Percentiles rank a stretch among this genome's conserved stretches.
These are phyloP conservation scores for Panzeria rudis DNA, from an alignment of 2,888 invertebrate species.

Conservation along the genomic window DNA sequence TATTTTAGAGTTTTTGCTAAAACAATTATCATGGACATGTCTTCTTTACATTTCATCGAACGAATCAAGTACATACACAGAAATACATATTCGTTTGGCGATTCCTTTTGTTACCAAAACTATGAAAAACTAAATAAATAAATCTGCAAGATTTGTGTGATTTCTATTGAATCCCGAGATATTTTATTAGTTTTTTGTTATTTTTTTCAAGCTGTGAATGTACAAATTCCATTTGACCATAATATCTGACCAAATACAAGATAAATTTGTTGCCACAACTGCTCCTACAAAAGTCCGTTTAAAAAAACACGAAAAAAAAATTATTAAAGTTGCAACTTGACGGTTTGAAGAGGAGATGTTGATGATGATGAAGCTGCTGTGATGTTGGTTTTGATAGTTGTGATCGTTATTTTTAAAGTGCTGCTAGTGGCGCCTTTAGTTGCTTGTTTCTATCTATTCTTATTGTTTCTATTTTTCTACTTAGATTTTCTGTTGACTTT, in stretches of 20 bases:
- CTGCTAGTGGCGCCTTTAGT: slow-evolving; percentile 72
- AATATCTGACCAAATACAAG: slow-evolving; percentile 63
- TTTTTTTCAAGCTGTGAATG: slow-evolving; percentile 71
- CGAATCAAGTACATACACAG: background rate
- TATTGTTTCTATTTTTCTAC: slow-evolving; percentile 21
- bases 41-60: slow-evolving; percentile 44
- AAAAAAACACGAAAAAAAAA: background rate
- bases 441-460: slow-evolving; percentile 54
- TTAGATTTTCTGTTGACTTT: slow-evolving; percentile 41
- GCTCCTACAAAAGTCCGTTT: slow-evolving; percentile 1
- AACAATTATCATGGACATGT: slow-evolving; percentile 62
- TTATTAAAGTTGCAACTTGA: background rate
- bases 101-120: slow-evolving; percentile 29
- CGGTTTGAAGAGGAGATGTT: slow-evolving; percentile 20
- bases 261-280: slow-evolving; percentile 56
- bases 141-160: slow-evolving; percentile 42
- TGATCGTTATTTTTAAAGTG: slow-evolving; percentile 69
- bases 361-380: slow-evolving; percentile 46
- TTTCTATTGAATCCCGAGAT: slow-evolving; percentile 40
- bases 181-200: background rate
- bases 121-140: slow-evolving; percentile 5
- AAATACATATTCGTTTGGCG: slow-evolving; percentile 1
- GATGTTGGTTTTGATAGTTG: slow-evolving; percentile 43
- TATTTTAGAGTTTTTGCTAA: slow-evolving; percentile 20
- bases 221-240: slow-evolving; percentile 75